Evolutionary conservation across 2,888 invertebrate genomes (phyloP).

Genomic region (Diaperis boleti): DNA sequence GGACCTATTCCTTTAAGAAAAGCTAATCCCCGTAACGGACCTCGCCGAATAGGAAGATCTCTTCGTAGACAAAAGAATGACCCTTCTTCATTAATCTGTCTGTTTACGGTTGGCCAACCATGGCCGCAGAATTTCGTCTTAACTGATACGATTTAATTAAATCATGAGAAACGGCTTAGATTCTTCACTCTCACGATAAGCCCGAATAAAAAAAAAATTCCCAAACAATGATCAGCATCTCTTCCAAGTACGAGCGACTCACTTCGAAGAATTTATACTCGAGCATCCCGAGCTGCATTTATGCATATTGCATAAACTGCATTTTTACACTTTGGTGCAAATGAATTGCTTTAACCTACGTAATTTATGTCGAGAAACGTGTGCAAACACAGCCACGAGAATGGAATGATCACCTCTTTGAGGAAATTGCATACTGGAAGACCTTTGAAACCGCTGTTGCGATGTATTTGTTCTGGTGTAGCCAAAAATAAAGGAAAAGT

Average conservation of each 20-base stretch:
- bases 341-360: conserved; percentile 22
- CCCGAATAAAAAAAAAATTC: conserved; percentile 33
- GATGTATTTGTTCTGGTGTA: background rate
- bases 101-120: conserved; percentile 20
- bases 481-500: conserved; percentile 27
- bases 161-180: conserved; percentile 12
- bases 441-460: background rate
- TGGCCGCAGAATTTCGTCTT: conserved; percentile 10
- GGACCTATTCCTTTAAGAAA: too few relatives aligned
- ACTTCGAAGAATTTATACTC: conserved; percentile 25
- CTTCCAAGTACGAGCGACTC: conserved; percentile 25
- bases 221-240: conserved; percentile 42
- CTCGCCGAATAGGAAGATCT: too few relatives aligned
- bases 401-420: background rate
- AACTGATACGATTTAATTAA: conserved; percentile 3
- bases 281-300: conserved; percentile 14
- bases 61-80: background rate
- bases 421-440: background rate
- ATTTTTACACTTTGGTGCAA: conserved; percentile 14
- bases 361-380: conserved; percentile 20
- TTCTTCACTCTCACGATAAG: conserved; percentile 27
- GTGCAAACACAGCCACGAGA: conserved; percentile 1
- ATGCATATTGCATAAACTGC: conserved; percentile 31
- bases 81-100: conserved; percentile 1
- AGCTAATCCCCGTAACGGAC: background rate